These are phyloP conservation scores for Calliphora vicina DNA, from an alignment of 1,140 invertebrate genomes.

Conservation along the genomic window DNA sequence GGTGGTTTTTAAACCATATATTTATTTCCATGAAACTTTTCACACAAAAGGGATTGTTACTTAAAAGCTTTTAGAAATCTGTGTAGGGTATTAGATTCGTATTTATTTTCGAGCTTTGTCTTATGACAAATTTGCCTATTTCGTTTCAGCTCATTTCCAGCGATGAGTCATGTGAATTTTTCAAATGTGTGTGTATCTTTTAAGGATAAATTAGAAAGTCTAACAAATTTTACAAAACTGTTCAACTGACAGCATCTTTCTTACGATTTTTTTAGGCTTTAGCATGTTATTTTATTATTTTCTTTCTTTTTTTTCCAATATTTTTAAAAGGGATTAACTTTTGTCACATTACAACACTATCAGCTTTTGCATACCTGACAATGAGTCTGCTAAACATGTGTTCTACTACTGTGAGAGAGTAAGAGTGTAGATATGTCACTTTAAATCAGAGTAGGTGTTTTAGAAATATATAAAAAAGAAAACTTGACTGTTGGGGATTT, in stretches of 20 bases:
- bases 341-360: constrained; percentile 26
- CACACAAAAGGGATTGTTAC: too few species aligned
- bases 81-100: too few species aligned
- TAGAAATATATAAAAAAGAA: too few species aligned
- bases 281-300: neutral
- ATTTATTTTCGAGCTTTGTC: too few species aligned
- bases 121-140: neutral
- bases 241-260: neutral
- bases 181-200: neutral
- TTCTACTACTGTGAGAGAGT: neutral
- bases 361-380: neutral
- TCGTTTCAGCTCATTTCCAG: neutral
- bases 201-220: neutral
- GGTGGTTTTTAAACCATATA: too few species aligned
- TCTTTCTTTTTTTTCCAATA: neutral
- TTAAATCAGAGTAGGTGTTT: neutral
- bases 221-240: neutral
- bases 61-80: too few species aligned
- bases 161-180: neutral
- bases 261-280: neutral
- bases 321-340: constrained; percentile 6
- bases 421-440: neutral
- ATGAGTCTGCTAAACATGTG: neutral
- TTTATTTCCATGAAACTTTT: too few species aligned
- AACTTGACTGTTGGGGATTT: constrained; percentile 2